Evolutionary conservation across 2,888 invertebrate species (phyloP), one percentile per base, ranked within the genome.

Genomic region (Caenorhabditis macrosperma): DNA sequence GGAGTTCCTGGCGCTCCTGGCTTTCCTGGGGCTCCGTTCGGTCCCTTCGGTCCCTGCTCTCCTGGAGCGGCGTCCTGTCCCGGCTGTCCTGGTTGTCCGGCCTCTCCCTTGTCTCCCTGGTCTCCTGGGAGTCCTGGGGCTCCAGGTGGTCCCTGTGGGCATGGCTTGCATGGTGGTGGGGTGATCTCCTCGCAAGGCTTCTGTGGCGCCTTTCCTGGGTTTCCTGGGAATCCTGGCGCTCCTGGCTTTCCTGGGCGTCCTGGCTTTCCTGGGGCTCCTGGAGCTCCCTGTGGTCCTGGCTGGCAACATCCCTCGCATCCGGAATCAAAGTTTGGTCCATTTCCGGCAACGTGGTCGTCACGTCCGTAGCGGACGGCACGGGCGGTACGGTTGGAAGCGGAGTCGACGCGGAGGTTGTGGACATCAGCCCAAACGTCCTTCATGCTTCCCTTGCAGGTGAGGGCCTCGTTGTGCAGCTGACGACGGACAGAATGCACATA

Each of bases 371-470:
- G 75, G 26, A 75, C 75, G 50, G 83, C 85, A 66, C 86, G 83
- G 55, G 82, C 81, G 52, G 85, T 85, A 46, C 85, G 77, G 83
- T 86, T 86, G 54, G 81, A 60, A 54, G 78, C 63, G 48, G 76
- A 30, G 44, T 78, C 59, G 71, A 67, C 61, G 52, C 86, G 86
- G 64, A 87, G 82, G n/a, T 82, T 67, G 75, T 82, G 83, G 2
- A 86, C 86, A 48, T 86, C 85, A 55, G 85, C 82, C 86, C 86
- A 86, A 28, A 86, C 85, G 55, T 86, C 85, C 77, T 85, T 85
- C 67, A 84, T 81, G 28, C 75, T 79, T 71, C 86, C 85, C 78
- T 86, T 79, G 80, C 84, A 85, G 60, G 81, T 74, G 20, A 82
- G 61, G 12, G 82, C 82, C 55, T 85, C 84, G 54, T 78, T 82